Base-by-base conservation (phyloP, 2,113 vertebrate genomes). In the Malurus alboscapulatus region DNA sequence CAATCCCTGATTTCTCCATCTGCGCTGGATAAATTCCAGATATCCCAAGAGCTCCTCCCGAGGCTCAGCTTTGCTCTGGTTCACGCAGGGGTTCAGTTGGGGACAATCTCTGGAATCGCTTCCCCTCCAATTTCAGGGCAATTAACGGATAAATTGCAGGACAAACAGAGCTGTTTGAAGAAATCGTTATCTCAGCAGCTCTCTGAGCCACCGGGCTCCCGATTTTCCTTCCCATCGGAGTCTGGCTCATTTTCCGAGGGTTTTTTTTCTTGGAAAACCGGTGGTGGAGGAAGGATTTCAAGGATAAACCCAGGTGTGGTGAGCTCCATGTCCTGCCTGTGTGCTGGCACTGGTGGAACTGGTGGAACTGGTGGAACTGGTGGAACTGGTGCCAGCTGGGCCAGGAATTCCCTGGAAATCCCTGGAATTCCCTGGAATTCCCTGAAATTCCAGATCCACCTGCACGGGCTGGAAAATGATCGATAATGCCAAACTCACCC, bases 121-220 rank as follows among this genome's bases (percentile, higher is more conserved):
- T 82, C 91, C 85, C 88, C 82, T 59, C 90, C 10, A 18, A 63
- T 58, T 55, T 22, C 86, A 36, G 62, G 42, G n/a, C 83, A 68
- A 94, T 94, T 90, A 4, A 6, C 7, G 62, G 55, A 53, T 27
- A 54, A 92, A 94, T 6, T 53, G 88, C 94, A 92, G 75, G 40
- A 85, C 54, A 93, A 88, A 85, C 59, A 76, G 86, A 73, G 36
- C 22, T 93, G 67, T 73, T 85, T 69, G 86, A 73, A 76, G 78
- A 68, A 92, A 51, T n/a, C 29, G 20, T 83, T 88, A 25, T 68
- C 94, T 57, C 73, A 91, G 88, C 82, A 83, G 58, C 3, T 78
- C 66, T 48, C 81, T 48, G 29, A 17, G 19, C 14, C 62, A 44
- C 27, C 88, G 80, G 83, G 86, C 91, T 92, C 86, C 80, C 0